These are phyloP conservation scores for Troides aeacus DNA, from an alignment of 2,888 invertebrate species.

Conservation along the genomic window DNA sequence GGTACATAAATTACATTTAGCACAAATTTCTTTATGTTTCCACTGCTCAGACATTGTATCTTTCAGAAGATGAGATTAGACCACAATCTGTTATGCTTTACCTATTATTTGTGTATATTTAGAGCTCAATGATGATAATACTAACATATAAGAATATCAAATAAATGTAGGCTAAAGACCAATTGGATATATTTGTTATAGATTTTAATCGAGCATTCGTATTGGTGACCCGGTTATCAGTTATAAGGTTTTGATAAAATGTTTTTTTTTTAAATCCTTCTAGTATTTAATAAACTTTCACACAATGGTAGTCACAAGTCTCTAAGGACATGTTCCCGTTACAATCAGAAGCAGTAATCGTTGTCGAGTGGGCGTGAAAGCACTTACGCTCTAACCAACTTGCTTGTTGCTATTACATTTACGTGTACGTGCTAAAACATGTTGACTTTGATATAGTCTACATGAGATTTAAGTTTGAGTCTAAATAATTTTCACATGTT, in stretches of 20 bases:
- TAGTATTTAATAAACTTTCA: neutral
- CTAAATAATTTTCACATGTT: neutral
- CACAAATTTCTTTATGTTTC: too few relatives aligned
- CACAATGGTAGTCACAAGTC: neutral
- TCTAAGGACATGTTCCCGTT: neutral
- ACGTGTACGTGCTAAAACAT: neutral
- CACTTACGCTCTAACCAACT: conserved; percentile 3
- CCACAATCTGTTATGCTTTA: too few relatives aligned
- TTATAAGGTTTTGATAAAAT: neutral
- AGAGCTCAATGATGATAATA: too few relatives aligned
- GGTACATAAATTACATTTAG: too few relatives aligned
- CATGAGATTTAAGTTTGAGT: neutral
- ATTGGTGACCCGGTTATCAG: neutral
- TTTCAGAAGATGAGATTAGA: too few relatives aligned
- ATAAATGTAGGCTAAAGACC: too few relatives aligned
- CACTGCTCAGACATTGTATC: too few relatives aligned
- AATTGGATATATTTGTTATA: too few relatives aligned
- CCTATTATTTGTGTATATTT: too few relatives aligned
- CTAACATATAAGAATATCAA: too few relatives aligned
- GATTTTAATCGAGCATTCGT: too few relatives aligned
- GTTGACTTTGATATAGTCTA: conserved; percentile 1
- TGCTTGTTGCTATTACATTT: neutral
- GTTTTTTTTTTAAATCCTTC: neutral
- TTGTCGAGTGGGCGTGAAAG: conserved; percentile 3
- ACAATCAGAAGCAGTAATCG: conserved; percentile 3